Evolutionary conservation across 1,140 invertebrate genomes (phyloP), one percentile per base, ranked within the genome.

Genomic region (Cotesia vestalis): DNA sequence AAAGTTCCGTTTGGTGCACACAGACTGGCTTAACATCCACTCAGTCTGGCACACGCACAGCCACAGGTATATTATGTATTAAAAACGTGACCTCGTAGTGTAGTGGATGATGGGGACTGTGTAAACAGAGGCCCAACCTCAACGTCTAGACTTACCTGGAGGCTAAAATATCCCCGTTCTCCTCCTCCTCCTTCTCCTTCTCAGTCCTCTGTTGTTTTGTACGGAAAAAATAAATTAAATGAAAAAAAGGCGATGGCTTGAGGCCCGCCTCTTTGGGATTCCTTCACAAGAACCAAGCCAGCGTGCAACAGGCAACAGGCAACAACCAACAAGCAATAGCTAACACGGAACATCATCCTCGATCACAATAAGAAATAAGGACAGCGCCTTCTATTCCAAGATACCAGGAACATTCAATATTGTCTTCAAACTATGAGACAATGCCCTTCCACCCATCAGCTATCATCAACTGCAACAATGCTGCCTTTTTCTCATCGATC

Each of bases 81-180:
- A 20, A 57, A 57, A 20, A 57, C 8, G 20, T 20, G 20, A 57
- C 53, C 53, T n/a, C 55, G 66, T 35, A 34, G 20, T 27, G 27
- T 46, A 9, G 40, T 46, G 40, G 40, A 46, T 9, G 40, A 38
- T 68, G 35, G 66, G 66, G 36, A 51, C 66, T 68, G 66, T 68
- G 66, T 59, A 68, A 68, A 68, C 66, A 68, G 4, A 68, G 66
- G 17, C 20, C 34, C 40, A 52, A 52, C 66, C 66, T 53, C 66
- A 67, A 67, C 3, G 40, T 68, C 27, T 68, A 68, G 55, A 68
- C 52, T 55, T 35, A 14, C 66, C 66, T 14, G 52, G 38, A 38
- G 66, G 66, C 66, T 68, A 55, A 68, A 68, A 68, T 36, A 14
- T 53, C 17, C 36, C 51, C 35, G 40, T 46, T 9, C 6, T 46